A percentile compares a stretch with the other conserved stretches of the same genome.
These are phyloP conservation scores for sheep (Ovis aries) DNA, from an alignment of 2,113 vertebrate genomes.

Conservation along the genomic window ARS-UI_Ramb_v3.0 NC_056054.1:239419001-239419500, in stretches of 20 bases:
- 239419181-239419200: not conserved
- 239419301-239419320: accelerated
- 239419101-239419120: not conserved
- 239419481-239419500: not conserved
- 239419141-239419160: not conserved
- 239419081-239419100: not conserved
- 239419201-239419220: not conserved
- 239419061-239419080: not conserved
- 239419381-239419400: not conserved
- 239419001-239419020: not conserved
- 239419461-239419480: not conserved
- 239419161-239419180: not conserved
- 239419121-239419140: not conserved
- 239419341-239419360: not conserved
- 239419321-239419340: not conserved
- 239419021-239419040: not conserved
- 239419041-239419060: not conserved
- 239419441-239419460: not conserved
- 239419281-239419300: not conserved
- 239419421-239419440: not conserved
- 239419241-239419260: not conserved
- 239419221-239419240: not conserved
- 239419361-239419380: not conserved
- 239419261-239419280: not conserved
- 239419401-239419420: not conserved